phyloP scores from a whole-genome alignment of 2,888 invertebrate species.

The Hybos culiciformis region DNA sequence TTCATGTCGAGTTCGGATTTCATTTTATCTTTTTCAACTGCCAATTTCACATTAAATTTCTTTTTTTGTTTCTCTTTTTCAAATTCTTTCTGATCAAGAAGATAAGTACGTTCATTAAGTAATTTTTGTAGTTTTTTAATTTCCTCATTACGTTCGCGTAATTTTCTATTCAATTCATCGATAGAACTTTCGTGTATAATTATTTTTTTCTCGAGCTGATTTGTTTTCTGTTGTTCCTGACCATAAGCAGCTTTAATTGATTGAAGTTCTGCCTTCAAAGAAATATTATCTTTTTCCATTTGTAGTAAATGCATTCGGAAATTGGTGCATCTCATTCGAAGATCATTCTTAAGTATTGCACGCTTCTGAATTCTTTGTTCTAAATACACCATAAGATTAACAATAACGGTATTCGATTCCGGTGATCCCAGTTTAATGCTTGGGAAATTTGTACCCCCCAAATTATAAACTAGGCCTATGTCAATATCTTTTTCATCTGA shows the following conservation, averaged over 20 bases:
- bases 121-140: slow-evolving; percentile 47
- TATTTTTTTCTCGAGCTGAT: slow-evolving; percentile 51
- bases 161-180: slow-evolving; percentile 45
- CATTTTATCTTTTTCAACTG: slow-evolving; percentile 59
- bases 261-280: slow-evolving; percentile 51
- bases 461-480: slow-evolving; percentile 52
- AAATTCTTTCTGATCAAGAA: slow-evolving; percentile 47
- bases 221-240: slow-evolving; percentile 51
- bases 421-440: slow-evolving; percentile 52
- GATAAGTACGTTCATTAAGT: slow-evolving; percentile 48
- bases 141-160: slow-evolving; percentile 50
- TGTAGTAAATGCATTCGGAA: slow-evolving; percentile 51
- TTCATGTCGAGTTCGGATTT: slow-evolving; percentile 54
- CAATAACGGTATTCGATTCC: slow-evolving; percentile 49
- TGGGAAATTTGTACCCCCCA: slow-evolving; percentile 66
- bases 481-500: slow-evolving; percentile 39
- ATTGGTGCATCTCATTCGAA: slow-evolving; percentile 47
- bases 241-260: slow-evolving; percentile 50
- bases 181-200: slow-evolving; percentile 50
- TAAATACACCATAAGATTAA: slow-evolving; percentile 53
- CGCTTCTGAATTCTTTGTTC: slow-evolving; percentile 52
- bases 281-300: slow-evolving; percentile 55
- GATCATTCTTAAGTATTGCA: slow-evolving; percentile 48
- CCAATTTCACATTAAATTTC: slow-evolving; percentile 49
- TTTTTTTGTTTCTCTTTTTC: slow-evolving; percentile 54